Evolutionary conservation across 2,888 invertebrate species (phyloP), one percentile per base, ranked within the genome.

Genomic region (Drosophila imparisetae): DNA sequence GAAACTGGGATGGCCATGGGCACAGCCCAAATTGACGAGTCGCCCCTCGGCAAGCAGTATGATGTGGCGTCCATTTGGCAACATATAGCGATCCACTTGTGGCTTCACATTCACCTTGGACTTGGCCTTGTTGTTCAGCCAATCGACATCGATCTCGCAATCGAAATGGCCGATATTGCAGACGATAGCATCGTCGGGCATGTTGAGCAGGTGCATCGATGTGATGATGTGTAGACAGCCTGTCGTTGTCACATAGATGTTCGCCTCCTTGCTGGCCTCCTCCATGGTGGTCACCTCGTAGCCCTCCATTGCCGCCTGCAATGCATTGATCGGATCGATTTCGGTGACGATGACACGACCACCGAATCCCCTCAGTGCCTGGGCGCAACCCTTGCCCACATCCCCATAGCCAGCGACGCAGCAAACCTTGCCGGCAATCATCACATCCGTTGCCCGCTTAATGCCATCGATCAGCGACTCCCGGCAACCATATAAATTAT

Each of bases 81-180:
- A 94, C 80, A 95, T 96, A 93, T 98, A 99, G 69, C 98, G 95
- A 93, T 99, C 99, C 71, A 98, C 98, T 95, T 99, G 99, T 6
- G 98, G 98, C 93, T 99, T 99, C 74, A 99, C 96, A 91, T 97
- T 98, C 27, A 97, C 95, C 94, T 98, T 98, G 83, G 96, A 95
- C 61, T 94, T 94, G 61, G 97, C 96, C 94, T 99, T 98, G 63
- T 96, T 96, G 66, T 98, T 97, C 65, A 99, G 94, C 98, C 99
- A 99, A 50, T 96, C 95, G 18, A 99, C 98, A 93, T 99, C 97
- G 81, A 99, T 96, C 94, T 99, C 99, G 93, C 98, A 98, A 93
- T 99, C 99, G 93, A 99, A 99, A 93, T 99, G 99, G 8, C 99
- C 99, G 92, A 99, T 99, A 92, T 99, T 99, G 93, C 99, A 99